phyloP scores from a whole-genome alignment of 2,888 invertebrate species.

The Drosophila nigritarsus region DNA sequence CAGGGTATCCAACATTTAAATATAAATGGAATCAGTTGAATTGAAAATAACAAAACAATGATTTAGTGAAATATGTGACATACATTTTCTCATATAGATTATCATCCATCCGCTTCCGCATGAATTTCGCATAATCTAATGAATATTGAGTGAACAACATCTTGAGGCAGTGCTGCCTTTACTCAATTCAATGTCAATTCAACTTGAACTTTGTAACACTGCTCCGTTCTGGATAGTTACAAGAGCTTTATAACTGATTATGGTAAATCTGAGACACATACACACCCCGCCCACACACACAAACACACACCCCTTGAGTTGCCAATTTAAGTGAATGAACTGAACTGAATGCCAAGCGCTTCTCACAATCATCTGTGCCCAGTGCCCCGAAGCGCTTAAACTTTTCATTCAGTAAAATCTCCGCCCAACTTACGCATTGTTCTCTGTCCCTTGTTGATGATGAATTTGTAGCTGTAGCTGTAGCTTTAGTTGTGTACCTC shows the following conservation, averaged over 20 bases:
- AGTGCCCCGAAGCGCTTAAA: conserved; percentile 28
- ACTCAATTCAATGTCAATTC: conserved; percentile 61
- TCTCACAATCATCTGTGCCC: conserved; percentile 71
- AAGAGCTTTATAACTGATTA: conserved; percentile 50
- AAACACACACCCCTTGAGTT: conserved; percentile 59
- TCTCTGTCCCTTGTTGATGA: conserved; percentile 44
- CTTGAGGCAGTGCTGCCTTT: conserved; percentile 11
- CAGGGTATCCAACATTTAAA: background rate
- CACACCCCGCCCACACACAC: conserved; percentile 28
- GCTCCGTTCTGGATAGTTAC: conserved; percentile 42
- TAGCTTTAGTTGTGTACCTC: conserved; percentile 13
- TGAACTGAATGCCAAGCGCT: conserved; percentile 37
- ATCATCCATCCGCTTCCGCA: background rate
- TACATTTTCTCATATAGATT: background rate
- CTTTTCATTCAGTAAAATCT: conserved; percentile 54
- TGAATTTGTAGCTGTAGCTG: conserved; percentile 49
- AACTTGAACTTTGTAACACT: conserved; percentile 63
- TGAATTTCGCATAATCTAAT: background rate
- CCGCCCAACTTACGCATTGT: conserved; percentile 67
- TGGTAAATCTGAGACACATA: conserved; percentile 39
- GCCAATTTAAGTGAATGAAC: conserved; percentile 76
- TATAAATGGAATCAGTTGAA: background rate
- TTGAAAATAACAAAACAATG: background rate
- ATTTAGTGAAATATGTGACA: background rate
- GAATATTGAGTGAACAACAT: conserved; percentile 15